These are phyloP conservation scores for Danio albolineatus DNA, from an alignment of 2,797 vertebrate genomes.

Conservation along the genomic window DNA sequence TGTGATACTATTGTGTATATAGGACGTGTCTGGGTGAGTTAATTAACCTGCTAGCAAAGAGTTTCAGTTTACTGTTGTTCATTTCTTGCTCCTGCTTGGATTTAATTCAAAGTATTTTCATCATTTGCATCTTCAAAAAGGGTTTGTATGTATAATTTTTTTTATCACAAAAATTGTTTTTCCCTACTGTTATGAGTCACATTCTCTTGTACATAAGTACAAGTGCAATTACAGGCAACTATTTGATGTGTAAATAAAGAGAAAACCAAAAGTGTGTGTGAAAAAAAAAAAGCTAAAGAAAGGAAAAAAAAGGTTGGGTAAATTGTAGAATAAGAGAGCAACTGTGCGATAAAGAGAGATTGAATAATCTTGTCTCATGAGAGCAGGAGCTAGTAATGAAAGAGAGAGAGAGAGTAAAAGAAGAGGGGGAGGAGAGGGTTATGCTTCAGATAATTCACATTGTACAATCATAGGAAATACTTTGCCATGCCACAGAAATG, in stretches of 20 bases:
- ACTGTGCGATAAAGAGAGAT: slow-evolving; percentile 4
- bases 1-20: background rate
- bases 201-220: too few relatives aligned
- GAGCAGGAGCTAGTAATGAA: slow-evolving; percentile 74
- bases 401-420: slow-evolving; percentile 61
- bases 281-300: too few relatives aligned
- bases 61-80: background rate
- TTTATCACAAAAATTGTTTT: too few relatives aligned
- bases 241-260: too few relatives aligned
- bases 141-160: too few relatives aligned
- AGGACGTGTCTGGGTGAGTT: too few relatives aligned
- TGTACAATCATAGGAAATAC: slow-evolving; percentile 1
- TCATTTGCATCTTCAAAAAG: too few relatives aligned
- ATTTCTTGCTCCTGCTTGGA: background rate
- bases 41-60: background rate
- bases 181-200: too few relatives aligned
- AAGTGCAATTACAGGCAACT: too few relatives aligned
- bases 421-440: slow-evolving; percentile 44
- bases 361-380: slow-evolving; percentile 66
- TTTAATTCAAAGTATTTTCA: too few relatives aligned
- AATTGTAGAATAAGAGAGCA: background rate
- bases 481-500: background rate
- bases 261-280: too few relatives aligned
- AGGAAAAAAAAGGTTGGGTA: too few relatives aligned
- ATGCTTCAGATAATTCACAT: background rate